phyloP scores from a whole-genome alignment of 2,113 vertebrate genomes.

The Podarcis raffonei region DNA sequence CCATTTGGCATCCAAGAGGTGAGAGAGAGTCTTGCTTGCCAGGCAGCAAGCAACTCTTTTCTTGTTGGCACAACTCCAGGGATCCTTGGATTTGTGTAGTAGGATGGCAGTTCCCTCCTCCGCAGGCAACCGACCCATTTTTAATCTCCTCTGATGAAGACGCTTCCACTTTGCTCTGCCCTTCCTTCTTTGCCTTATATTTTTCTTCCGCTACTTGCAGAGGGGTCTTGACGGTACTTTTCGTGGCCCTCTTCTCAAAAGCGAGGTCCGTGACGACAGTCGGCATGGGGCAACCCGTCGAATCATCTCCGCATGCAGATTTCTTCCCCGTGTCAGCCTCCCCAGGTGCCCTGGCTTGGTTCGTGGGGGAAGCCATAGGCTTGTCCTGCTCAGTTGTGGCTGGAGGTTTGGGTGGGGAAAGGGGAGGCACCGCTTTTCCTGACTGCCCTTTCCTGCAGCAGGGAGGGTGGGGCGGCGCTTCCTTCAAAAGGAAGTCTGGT shows the following conservation, averaged over 20 bases:
- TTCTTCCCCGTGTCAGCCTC: neutral
- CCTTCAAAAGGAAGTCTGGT: slow-evolving; percentile 63
- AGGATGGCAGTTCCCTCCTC: slow-evolving; percentile 1
- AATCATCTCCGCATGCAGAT: neutral
- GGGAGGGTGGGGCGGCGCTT: slow-evolving; percentile 38
- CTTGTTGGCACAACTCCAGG: slow-evolving; percentile 65
- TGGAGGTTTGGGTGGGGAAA: slow-evolving; percentile 30
- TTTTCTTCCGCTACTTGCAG: slow-evolving; percentile 65
- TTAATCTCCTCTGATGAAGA: slow-evolving; percentile 20
- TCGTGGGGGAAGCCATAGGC: neutral
- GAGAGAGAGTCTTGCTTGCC: slow-evolving; percentile 58
- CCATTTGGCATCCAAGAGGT: slow-evolving; percentile 42
- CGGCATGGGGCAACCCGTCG: neutral
- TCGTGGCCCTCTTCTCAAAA: slow-evolving; percentile 41
- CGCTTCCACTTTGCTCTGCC: slow-evolving; percentile 35
- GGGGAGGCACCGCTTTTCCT: slow-evolving; percentile 30
- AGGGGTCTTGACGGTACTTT: slow-evolving; percentile 47
- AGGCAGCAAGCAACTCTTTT: slow-evolving; percentile 37
- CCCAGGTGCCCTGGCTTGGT: neutral
- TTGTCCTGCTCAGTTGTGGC: slow-evolving; percentile 34
- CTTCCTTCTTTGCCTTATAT: slow-evolving; percentile 55
- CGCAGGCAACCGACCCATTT: slow-evolving; percentile 32
- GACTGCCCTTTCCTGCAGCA: slow-evolving; percentile 42
- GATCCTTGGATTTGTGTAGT: slow-evolving; percentile 63
- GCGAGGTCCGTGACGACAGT: slow-evolving; percentile 14